Percentiles rank a stretch among this genome's conserved stretches.
phyloP scores from a whole-genome alignment of 2,888 invertebrate species.

The Isotomurus palustris region DNA sequence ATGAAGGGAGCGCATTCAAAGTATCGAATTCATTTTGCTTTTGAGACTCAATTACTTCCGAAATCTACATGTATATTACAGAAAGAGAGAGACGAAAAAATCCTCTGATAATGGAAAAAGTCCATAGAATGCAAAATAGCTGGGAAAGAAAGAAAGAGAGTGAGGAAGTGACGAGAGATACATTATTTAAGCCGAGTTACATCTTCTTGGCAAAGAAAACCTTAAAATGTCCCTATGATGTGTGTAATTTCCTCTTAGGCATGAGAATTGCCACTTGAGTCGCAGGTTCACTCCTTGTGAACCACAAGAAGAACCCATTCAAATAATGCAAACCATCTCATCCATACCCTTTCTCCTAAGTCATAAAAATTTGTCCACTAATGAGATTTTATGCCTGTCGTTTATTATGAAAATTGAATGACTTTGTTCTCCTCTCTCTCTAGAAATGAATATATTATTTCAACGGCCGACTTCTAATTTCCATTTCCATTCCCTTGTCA shows the following conservation, averaged over 20 bases:
- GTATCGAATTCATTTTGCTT: constrained; percentile 28
- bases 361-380: constrained; percentile 41
- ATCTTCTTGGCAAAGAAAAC: constrained; percentile 4
- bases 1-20: constrained; percentile 39
- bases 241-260: constrained; percentile 18
- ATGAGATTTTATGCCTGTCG: constrained; percentile 44
- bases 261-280: constrained; percentile 17
- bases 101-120: constrained; percentile 47
- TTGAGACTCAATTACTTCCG: constrained; percentile 46
- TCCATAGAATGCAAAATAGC: constrained; percentile 46
- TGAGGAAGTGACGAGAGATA: constrained; percentile 14
- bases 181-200: constrained; percentile 8
- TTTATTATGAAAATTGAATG: constrained; percentile 45
- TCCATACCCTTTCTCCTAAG: constrained; percentile 10
- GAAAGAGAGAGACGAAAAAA: constrained; percentile 33
- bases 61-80: constrained; percentile 45
- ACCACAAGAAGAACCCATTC: not conserved
- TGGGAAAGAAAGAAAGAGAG: constrained; percentile 13
- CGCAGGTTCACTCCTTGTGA: not conserved
- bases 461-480: constrained; percentile 29
- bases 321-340: constrained; percentile 1
- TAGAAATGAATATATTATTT: constrained; percentile 45
- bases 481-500: constrained; percentile 17
- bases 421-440: constrained; percentile 38
- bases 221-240: constrained; percentile 14